Conservation (phyloP, 1,140 invertebrate species). For the Eurosta solidaginis region DNA sequence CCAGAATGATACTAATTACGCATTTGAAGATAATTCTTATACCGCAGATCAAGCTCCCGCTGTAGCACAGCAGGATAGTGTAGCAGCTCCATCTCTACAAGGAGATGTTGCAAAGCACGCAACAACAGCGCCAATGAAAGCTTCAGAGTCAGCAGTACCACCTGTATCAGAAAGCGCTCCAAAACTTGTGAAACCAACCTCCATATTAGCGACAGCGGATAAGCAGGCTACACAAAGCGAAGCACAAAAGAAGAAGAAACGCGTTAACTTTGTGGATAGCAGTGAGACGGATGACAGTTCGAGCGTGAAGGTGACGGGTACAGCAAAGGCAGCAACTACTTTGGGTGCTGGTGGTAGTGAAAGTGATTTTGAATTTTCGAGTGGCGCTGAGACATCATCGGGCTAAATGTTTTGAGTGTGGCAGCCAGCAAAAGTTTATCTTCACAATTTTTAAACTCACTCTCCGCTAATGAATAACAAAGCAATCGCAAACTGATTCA, state of each 20-base stretch:
- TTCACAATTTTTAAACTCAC: background rate
- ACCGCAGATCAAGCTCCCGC: background rate
- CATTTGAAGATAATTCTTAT: background rate
- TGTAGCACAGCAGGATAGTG: background rate
- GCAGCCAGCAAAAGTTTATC: background rate
- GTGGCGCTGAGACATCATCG: background rate
- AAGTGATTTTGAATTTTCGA: slow-evolving; percentile 57
- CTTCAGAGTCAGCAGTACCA: background rate
- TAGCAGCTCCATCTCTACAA: background rate
- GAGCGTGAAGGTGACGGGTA: slow-evolving; percentile 44
- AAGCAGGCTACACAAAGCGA: slow-evolving; percentile 49
- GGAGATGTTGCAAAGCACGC: slow-evolving; percentile 14
- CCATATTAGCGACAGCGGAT: slow-evolving; percentile 54
- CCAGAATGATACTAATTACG: background rate
- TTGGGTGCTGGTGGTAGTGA: slow-evolving; percentile 39
- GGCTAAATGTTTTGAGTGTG: background rate
- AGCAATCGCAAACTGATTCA: too few relatives aligned
- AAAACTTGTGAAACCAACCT: slow-evolving; percentile 47
- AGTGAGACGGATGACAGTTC: slow-evolving; percentile 60
- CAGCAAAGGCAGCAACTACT: slow-evolving; percentile 3
- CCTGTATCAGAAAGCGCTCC: background rate
- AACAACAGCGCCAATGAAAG: slow-evolving; percentile 15
- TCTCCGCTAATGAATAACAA: too few relatives aligned
- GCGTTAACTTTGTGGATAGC: slow-evolving; percentile 59
- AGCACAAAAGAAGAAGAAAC: slow-evolving; percentile 57